Percentiles rank a stretch among this genome's conserved stretches.
These are phyloP conservation scores for Atlantisia rogersi DNA, from an alignment of 2,113 vertebrate species.

Conservation along the genomic window DNA sequence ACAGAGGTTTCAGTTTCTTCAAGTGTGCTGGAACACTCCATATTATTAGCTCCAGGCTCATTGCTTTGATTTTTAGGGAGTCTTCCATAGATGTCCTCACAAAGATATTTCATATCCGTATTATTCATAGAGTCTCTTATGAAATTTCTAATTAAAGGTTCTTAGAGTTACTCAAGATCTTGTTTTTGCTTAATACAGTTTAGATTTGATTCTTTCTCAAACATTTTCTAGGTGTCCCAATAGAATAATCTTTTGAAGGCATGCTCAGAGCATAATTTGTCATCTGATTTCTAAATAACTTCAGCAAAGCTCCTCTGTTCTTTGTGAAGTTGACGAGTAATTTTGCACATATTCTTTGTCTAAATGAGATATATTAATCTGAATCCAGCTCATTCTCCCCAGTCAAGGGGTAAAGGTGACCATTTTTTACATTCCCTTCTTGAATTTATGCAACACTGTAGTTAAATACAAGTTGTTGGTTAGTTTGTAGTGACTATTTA, in stretches of 20 bases:
- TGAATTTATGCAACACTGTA: neutral
- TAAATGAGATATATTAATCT: neutral
- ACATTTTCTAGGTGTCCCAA: neutral
- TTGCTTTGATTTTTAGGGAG: neutral
- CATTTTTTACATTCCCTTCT: neutral
- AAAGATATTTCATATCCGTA: neutral
- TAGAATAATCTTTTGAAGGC: neutral
- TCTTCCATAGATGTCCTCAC: neutral
- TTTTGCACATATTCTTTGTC: neutral
- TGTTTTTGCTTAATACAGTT: neutral
- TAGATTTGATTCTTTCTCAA: neutral
- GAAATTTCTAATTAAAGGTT: neutral
- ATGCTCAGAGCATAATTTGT: neutral
- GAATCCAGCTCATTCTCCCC: neutral
- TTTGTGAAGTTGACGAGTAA: neutral
- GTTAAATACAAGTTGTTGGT: neutral
- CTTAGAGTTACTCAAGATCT: neutral
- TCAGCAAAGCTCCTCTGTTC: neutral
- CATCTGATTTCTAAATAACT: neutral
- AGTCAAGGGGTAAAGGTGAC: neutral
- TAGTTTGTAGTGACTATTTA: constrained; percentile 12
- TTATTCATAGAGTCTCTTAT: neutral
- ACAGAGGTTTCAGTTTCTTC: neutral
- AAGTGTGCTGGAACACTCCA: neutral
- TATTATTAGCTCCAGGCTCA: neutral